Percentiles rank a stretch among this genome's conserved stretches.
Conservation (phyloP, 1,140 invertebrate species). For the Drosophila leontia region DNA sequence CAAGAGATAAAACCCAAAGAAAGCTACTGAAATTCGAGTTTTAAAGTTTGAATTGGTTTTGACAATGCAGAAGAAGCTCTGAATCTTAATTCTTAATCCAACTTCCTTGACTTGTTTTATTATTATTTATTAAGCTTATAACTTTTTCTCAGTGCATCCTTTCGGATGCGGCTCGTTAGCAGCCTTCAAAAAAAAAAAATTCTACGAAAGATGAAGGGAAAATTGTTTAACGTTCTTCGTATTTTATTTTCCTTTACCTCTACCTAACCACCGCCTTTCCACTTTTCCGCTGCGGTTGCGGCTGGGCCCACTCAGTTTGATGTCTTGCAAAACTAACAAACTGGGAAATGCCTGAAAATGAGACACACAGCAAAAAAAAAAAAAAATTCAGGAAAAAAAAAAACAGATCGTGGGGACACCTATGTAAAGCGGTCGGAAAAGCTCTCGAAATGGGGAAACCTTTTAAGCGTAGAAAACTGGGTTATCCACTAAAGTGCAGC, state of each 20-base stretch:
- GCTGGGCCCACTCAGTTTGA: slow-evolving; percentile 41
- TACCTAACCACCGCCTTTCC: background rate
- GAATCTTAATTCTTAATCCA: background rate
- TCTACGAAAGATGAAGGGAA: slow-evolving; percentile 18
- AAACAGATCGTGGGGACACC: slow-evolving; percentile 48
- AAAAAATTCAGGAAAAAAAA: background rate
- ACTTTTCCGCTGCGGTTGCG: background rate
- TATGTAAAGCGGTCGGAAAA: slow-evolving; percentile 35
- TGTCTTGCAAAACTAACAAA: slow-evolving; percentile 58
- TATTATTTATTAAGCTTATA: too few species aligned
- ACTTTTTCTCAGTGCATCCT: background rate
- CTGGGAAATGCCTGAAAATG: slow-evolving; percentile 62
- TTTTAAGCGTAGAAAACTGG: slow-evolving; percentile 69
- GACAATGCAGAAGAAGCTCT: background rate
- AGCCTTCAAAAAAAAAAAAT: slow-evolving; percentile 6
- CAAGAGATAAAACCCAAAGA: background rate
- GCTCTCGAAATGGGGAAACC: slow-evolving; percentile 32
- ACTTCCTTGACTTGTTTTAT: too few species aligned
- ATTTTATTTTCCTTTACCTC: slow-evolving; percentile 3
- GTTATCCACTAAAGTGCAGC: slow-evolving; percentile 76
- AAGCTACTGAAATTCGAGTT: too few species aligned
- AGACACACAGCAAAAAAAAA: slow-evolving; percentile 13
- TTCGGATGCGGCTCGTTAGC: slow-evolving; percentile 17
- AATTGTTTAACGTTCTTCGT: slow-evolving; percentile 27
- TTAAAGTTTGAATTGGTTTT: background rate